Evolutionary conservation across 2,797 vertebrate species (phyloP).

Genomic region (Anguilla marmorata): DNA sequence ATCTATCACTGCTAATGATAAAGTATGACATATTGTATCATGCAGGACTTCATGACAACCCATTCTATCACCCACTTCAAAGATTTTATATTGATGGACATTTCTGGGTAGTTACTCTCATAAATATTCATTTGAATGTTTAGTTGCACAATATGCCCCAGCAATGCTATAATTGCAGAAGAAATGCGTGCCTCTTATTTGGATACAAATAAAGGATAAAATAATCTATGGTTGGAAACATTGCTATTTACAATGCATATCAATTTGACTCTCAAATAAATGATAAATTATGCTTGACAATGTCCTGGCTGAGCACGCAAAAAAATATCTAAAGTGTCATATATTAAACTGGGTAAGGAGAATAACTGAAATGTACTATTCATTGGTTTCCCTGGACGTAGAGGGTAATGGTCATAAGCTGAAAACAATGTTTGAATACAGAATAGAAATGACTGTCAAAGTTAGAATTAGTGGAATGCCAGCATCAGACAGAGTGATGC

Average conservation of each 20-base stretch:
- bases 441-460: neutral
- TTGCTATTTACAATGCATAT: slow-evolving; percentile 7
- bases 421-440: neutral
- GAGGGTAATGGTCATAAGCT: neutral
- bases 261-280: neutral
- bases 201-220: neutral
- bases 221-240: neutral
- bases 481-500: neutral
- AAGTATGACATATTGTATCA: neutral
- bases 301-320: neutral
- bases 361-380: neutral
- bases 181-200: neutral
- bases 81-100: neutral
- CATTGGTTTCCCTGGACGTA: neutral
- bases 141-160: neutral
- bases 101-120: neutral
- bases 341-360: neutral
- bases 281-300: slow-evolving; percentile 9
- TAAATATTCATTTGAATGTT: neutral
- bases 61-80: neutral
- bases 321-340: neutral
- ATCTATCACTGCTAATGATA: neutral
- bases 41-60: neutral
- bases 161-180: neutral
- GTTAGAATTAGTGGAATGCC: neutral